Evolutionary conservation across 2,797 vertebrate species (phyloP).

Genomic region (Sciurus carolinensis): DNA sequence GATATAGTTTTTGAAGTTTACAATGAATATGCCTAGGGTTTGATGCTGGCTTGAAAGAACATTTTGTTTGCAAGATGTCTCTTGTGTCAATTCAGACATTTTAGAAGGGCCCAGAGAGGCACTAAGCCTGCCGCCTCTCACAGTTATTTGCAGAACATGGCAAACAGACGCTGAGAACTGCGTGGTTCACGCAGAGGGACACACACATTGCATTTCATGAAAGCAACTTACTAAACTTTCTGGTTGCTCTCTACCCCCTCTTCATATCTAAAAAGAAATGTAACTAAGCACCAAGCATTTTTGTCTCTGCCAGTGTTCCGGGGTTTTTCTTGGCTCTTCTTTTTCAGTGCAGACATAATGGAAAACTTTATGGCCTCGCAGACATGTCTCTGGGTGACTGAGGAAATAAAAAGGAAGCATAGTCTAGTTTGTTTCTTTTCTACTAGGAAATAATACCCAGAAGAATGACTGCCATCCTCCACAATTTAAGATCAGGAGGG

Average conservation of each 20-base stretch:
- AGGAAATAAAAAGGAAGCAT: slow-evolving; percentile 65
- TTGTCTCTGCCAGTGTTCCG: slow-evolving; percentile 70
- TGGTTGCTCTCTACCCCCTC: neutral
- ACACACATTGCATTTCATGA: slow-evolving; percentile 75
- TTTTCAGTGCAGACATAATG: slow-evolving; percentile 73
- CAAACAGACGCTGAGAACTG: slow-evolving; percentile 61
- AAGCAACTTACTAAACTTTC: slow-evolving; percentile 74
- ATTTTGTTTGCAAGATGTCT: slow-evolving; percentile 73
- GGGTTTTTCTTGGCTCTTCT: slow-evolving; percentile 78
- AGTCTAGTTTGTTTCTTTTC: slow-evolving; percentile 49
- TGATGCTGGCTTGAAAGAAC: slow-evolving; percentile 71
- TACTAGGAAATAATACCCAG: slow-evolving; percentile 67
- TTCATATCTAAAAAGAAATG: slow-evolving; percentile 71
- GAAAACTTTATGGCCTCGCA: slow-evolving; percentile 71
- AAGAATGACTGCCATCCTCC: neutral
- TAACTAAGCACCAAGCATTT: slow-evolving; percentile 72
- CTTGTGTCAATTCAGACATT: slow-evolving; percentile 66
- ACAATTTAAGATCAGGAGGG: neutral
- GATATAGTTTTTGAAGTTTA: slow-evolving; percentile 75
- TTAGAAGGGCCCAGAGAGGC: slow-evolving; percentile 44
- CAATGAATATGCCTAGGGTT: slow-evolving; percentile 68
- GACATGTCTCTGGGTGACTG: slow-evolving; percentile 70
- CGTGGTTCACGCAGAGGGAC: slow-evolving; percentile 43
- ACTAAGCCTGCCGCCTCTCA: neutral
- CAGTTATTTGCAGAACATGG: slow-evolving; percentile 35